Percentiles rank a stretch among this genome's conserved stretches.
These are phyloP conservation scores for Peromyscus aztecus DNA, from an alignment of 2,797 vertebrate species.

Conservation along the genomic window DNA sequence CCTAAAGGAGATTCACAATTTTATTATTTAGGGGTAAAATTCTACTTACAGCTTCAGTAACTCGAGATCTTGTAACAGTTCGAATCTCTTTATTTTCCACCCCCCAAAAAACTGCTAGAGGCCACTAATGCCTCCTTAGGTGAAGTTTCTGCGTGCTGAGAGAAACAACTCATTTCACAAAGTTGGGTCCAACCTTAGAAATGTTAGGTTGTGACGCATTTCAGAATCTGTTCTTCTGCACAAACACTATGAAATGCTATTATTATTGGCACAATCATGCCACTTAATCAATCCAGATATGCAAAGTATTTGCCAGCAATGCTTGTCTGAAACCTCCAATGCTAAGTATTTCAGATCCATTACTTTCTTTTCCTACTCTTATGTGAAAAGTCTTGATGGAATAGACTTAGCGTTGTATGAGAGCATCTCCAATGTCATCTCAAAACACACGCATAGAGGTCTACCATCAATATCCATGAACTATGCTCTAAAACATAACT, in stretches of 20 bases:
- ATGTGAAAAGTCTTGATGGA: not conserved
- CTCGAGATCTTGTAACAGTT: not conserved
- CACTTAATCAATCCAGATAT: not conserved
- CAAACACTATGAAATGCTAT: not conserved
- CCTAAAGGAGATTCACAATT: not conserved
- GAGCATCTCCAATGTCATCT: not conserved
- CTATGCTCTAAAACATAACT: not conserved
- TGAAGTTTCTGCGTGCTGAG: not conserved
- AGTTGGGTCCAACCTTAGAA: not conserved
- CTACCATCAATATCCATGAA: not conserved
- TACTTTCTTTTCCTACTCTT: not conserved
- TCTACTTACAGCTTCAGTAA: not conserved
- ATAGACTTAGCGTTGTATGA: slow-evolving; percentile 42
- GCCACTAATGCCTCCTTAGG: not conserved
- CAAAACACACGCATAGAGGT: not conserved
- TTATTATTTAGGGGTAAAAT: not conserved
- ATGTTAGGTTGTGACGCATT: slow-evolving; percentile 9
- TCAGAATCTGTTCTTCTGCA: slow-evolving; percentile 26
- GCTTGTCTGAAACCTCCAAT: not conserved
- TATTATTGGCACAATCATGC: not conserved
- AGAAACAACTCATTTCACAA: slow-evolving; percentile 17
- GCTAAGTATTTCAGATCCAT: not conserved
- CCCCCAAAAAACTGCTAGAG: accelerated
- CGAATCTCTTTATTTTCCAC: not conserved
- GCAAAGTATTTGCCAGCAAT: not conserved